phyloP scores from a whole-genome alignment of 64 coral and sea anemone genomes.

The Stylophora pistillata region DNA sequence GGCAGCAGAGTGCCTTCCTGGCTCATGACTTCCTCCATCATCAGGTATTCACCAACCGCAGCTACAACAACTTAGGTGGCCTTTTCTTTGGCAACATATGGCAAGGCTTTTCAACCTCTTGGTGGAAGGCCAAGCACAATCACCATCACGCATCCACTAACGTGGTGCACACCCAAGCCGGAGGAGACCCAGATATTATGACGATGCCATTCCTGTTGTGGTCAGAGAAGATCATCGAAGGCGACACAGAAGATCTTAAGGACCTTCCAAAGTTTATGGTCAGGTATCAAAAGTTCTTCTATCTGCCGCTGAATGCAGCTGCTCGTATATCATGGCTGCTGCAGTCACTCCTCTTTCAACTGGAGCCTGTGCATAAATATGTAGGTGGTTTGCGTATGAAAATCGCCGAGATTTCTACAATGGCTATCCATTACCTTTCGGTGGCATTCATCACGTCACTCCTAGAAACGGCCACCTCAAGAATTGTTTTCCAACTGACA shows the following conservation, averaged over 20 bases:
- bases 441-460: constrained; percentile 8
- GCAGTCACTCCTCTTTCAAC: constrained; percentile 21
- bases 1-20: constrained; percentile 27
- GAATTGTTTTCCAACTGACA: not conserved
- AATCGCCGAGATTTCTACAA: not conserved
- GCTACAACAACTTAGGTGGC: constrained; percentile 21
- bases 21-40: constrained; percentile 32
- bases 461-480: not conserved
- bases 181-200: constrained; percentile 12
- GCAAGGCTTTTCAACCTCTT: constrained; percentile 21
- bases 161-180: constrained; percentile 17
- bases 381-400: constrained; percentile 13
- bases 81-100: constrained; percentile 5
- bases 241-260: constrained; percentile 18
- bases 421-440: constrained; percentile 4
- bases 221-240: constrained; percentile 39
- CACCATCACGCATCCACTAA: constrained; percentile 18
- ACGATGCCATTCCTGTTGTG: constrained; percentile 28
- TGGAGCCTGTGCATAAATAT: constrained; percentile 7
- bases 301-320: not conserved
- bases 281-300: constrained; percentile 24
- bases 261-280: constrained; percentile 28
- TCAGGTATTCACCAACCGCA: constrained; percentile 1
- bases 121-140: constrained; percentile 33
- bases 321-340: constrained; percentile 17